These are phyloP conservation scores for Sphenodon punctatus DNA, from an alignment of 2,797 vertebrate species.

Conservation along the genomic window DNA sequence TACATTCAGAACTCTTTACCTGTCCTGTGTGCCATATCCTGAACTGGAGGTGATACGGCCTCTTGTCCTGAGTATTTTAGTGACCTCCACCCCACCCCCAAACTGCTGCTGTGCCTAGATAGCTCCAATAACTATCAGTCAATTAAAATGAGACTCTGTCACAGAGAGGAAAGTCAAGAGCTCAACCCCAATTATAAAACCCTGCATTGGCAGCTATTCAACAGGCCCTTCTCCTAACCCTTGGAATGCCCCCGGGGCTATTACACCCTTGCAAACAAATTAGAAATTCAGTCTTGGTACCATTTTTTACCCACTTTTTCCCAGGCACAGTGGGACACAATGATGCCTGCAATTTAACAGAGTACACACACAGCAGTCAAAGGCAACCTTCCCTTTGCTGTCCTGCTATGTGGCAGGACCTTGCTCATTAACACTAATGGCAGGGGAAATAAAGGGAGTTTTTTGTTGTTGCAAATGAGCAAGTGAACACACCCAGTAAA, in stretches of 20 bases:
- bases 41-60: background rate
- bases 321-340: background rate
- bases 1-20: too few species aligned
- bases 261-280: background rate
- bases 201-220: background rate
- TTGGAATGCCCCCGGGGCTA: background rate
- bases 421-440: background rate
- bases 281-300: background rate
- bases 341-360: background rate
- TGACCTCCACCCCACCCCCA: too few species aligned
- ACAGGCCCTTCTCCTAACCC: background rate
- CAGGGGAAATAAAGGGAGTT: background rate
- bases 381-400: background rate
- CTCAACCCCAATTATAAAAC: background rate
- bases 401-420: background rate
- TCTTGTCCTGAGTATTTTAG: fast-evolving
- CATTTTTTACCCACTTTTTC: background rate
- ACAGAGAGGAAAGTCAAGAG: background rate
- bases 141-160: background rate
- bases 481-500: background rate
- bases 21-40: background rate
- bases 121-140: background rate
- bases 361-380: background rate
- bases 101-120: fast-evolving
- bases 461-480: background rate